Base-by-base conservation (phyloP, 2,113 vertebrate genomes). In the Pangasianodon gigas region DNA sequence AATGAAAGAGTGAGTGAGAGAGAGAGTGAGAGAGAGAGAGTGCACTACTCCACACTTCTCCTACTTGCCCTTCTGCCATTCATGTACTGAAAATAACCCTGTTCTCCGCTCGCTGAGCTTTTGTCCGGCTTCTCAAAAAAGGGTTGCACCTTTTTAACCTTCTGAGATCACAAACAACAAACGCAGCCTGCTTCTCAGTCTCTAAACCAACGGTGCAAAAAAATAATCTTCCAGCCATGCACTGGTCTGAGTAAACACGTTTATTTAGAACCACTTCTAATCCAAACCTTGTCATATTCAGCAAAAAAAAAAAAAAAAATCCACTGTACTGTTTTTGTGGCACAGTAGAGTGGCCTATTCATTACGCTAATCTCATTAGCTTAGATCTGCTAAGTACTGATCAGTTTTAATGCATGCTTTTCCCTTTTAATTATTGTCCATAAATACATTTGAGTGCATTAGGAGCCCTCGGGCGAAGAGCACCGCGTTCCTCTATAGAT, bases 381-480 rank as follows among this genome's bases (percentile, higher is more conserved):
- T 95, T 95, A 96, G 96, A 97, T 96, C 96, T 96, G 96, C 96
- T 96, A 96, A 96, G 96, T 95, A 96, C 95, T 94, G 95, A 95
- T 92, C 82, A 92, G 94, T 96, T 96, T 96, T 95, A 96, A 96
- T 96, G 96, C 95, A 95, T 94, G 96, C 96, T 95, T 96, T 96
- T 95, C 94, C 94, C 94, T 96, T 97, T 96, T 96, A 96, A 96
- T 97, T 96, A 96, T 97, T 96, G 94, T 94, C 95, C 95, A 96
- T 96, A 96, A 96, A 96, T 96, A 96, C 95, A 93, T 95, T 96
- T 93, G 92, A 95, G 96, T 96, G 94, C 95, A 96, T 97, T 96
- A 96, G 94, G 94, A 93, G 91, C 92, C 67, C 60, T n/a, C n/a
- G 71, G 93, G 93, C 82, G 90, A 94, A 93, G 92, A 93, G 91